A percentile compares a stretch with the other conserved stretches of the same genome.
phyloP scores from a whole-genome alignment of 2,797 vertebrate genomes.

The Hipposideros larvatus region DNA sequence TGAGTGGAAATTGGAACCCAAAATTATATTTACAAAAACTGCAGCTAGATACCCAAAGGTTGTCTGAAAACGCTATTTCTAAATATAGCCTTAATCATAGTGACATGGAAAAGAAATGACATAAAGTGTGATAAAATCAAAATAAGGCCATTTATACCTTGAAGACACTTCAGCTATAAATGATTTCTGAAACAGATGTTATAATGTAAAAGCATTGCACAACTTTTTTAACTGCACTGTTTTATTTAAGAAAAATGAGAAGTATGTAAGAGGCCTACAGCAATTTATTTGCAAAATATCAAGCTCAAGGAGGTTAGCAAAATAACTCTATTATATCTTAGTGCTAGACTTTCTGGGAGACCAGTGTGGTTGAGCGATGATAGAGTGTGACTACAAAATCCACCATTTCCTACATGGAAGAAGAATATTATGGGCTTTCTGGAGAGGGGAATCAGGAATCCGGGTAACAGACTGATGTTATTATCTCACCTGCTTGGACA shows the following conservation, averaged over 20 bases:
- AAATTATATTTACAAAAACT: background rate
- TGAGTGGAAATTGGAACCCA: constrained; percentile 25
- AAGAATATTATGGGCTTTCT: background rate
- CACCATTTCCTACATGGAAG: background rate
- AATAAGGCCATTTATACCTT: constrained; percentile 73
- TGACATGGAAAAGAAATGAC: constrained; percentile 68
- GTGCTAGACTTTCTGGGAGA: background rate
- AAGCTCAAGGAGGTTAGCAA: constrained; percentile 43
- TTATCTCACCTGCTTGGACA: background rate
- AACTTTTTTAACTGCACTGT: constrained; percentile 58
- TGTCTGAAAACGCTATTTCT: constrained; percentile 52
- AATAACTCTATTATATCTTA: background rate
- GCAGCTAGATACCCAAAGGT: constrained; percentile 58
- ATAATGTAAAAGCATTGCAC: constrained; percentile 45
- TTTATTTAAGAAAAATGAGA: constrained; percentile 75
- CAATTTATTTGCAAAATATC: constrained; percentile 66
- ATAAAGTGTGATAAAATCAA: constrained; percentile 75
- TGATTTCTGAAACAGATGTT: constrained; percentile 79
- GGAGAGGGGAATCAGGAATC: background rate
- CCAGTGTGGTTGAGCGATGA: background rate
- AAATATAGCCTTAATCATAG: constrained; percentile 68
- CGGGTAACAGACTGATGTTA: background rate
- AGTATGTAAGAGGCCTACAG: constrained; percentile 1
- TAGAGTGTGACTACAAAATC: background rate
- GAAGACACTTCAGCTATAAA: constrained; percentile 73